Evolutionary conservation across 2,113 vertebrate genomes (phyloP), one percentile per base, ranked within the genome.

Genomic region (Eulacestoma nigropectus): DNA sequence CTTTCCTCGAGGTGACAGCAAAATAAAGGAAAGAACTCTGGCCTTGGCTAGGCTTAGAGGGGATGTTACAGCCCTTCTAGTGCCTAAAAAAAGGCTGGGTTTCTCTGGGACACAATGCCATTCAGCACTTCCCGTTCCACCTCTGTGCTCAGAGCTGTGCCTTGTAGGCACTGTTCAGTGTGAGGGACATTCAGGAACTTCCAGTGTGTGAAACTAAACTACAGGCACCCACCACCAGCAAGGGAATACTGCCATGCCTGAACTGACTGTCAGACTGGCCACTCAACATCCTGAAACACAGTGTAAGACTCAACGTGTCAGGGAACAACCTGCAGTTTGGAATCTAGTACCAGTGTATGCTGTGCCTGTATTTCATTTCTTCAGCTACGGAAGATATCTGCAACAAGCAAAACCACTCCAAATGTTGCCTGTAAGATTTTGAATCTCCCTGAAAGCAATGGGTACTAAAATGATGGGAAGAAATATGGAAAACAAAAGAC

Each of bases 261-360:
- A 86, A 35, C 6, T 33, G 35, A 47, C 30, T 6, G 1, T 39
- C 39, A 47, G 33, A 62, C 27, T 83, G 65, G 22, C 19, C 56
- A 72, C 29, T 57, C 35, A 67, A 39, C 17, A 9, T 6, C 11
- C 5, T 57, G 30, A 85, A 79, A 84, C 30, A 35, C 32, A 26
- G 46, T 3, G 0, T 13, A 62, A 70, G 7, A 4, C 25, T 32
- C 42, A 21, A 1, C 0, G 1, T 13, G 21, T 21, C 6, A 2
- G n/a, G 20, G 9, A 76, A 59, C 22, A 15, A 44, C 4, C 1
- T 27, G 33, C 35, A 44, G 37, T 47, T 70, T 33, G 37, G 19
- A 68, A 35, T 35, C 55, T 44, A 26, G 37, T 65, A 52, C 25
- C 37, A 49, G 22, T 0, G 0, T 9, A 49, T 33, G 37, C 16